Evolutionary conservation across 1,140 invertebrate genomes (phyloP).

Genomic region (Scaptomyza pallida): DNA sequence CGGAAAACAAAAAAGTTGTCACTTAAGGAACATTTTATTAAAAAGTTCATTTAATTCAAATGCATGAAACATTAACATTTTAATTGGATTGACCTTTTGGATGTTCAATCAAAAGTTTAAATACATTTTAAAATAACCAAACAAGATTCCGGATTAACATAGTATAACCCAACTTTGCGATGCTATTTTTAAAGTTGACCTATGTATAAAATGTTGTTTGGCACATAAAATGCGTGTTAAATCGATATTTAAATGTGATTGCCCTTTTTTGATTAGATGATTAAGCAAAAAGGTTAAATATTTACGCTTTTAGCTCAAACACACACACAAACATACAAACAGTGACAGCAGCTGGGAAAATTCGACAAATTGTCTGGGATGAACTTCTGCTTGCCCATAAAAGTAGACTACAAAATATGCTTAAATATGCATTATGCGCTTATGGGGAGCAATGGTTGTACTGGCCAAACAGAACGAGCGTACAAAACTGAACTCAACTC

Average conservation of each 20-base stretch:
- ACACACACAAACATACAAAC: not conserved
- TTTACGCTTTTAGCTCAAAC: conserved; percentile 2
- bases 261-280: not conserved
- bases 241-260: conserved; percentile 2
- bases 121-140: not conserved
- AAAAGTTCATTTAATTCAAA: conserved; percentile 2
- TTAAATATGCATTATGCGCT: conserved; percentile 81
- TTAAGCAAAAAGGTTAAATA: conserved; percentile 17
- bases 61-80: not conserved
- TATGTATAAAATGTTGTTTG: not conserved
- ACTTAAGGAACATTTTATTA: no score
- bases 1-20: no score
- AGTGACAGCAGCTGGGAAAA: conserved; percentile 4
- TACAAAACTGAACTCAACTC: conserved; percentile 51
- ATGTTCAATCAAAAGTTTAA: not conserved
- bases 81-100: conserved; percentile 1
- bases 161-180: no score
- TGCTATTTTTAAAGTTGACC: not conserved
- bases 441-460: conserved; percentile 51
- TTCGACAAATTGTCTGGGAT: conserved; percentile 71
- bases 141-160: not conserved
- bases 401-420: conserved; percentile 79
- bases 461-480: conserved; percentile 14
- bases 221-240: not conserved
- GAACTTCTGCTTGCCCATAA: conserved; percentile 58